A percentile compares a stretch with the other conserved stretches of the same genome.
Evolutionary conservation across 1,140 invertebrate genomes (phyloP).

Genomic region (Drosophila albomicans): DNA sequence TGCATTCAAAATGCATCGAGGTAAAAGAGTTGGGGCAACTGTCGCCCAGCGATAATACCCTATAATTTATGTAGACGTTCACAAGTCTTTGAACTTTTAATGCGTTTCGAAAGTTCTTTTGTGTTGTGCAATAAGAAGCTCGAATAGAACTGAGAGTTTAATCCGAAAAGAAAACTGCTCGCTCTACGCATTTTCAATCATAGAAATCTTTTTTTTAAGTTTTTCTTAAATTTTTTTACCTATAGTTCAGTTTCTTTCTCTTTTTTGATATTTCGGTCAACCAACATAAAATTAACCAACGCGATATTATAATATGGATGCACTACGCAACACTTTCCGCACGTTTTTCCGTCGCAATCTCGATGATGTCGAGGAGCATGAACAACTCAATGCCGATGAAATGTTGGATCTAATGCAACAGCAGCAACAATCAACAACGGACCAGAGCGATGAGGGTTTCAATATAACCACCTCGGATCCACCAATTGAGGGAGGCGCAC

Average conservation of each 20-base stretch:
- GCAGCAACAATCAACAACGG: not conserved
- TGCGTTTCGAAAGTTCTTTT: constrained; percentile 61
- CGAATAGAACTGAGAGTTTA: constrained; percentile 3
- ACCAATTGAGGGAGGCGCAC: not conserved
- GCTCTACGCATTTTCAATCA: constrained; percentile 1
- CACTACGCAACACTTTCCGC: constrained; percentile 13
- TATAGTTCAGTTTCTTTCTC: not conserved
- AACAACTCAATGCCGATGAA: constrained; percentile 6
- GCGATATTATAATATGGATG: constrained; percentile 18
- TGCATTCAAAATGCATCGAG: constrained; percentile 12
- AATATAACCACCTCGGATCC: constrained; percentile 20
- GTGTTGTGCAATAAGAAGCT: constrained; percentile 9
- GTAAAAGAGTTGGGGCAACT: not conserved
- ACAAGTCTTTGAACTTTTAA: constrained; percentile 55
- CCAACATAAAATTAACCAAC: not conserved
- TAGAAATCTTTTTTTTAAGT: not conserved
- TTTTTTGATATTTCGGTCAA: constrained; percentile 12
- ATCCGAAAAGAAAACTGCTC: not conserved
- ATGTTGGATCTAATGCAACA: constrained; percentile 30
- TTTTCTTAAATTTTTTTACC: not conserved
- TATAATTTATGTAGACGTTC: constrained; percentile 60
- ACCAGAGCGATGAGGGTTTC: not conserved
- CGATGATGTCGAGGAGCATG: not conserved
- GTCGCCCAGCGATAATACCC: constrained; percentile 29
- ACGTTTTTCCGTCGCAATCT: not conserved